Conservation (phyloP, 2,888 invertebrate genomes). For the Cephus pygmeus region DNA sequence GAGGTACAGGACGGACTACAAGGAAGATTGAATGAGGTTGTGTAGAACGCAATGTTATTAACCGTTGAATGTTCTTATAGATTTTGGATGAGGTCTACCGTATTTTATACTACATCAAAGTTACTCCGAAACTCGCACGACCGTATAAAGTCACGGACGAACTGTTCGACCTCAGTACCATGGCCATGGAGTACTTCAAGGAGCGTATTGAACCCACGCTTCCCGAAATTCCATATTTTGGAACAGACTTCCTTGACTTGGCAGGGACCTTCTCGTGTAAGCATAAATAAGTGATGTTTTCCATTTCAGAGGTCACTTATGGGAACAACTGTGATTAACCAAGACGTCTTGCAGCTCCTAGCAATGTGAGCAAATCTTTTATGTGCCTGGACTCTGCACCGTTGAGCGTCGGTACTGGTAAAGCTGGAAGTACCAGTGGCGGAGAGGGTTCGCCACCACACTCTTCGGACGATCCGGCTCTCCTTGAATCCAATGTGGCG, state of each 20-base stretch:
- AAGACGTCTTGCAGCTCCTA: constrained; percentile 46
- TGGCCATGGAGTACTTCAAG: constrained; percentile 98
- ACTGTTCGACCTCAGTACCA: constrained; percentile 92
- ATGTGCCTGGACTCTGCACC: constrained; percentile 66
- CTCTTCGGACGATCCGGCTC: constrained; percentile 67
- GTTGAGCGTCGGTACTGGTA: constrained; percentile 67
- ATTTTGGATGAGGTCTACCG: constrained; percentile 92
- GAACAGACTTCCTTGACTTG: constrained; percentile 85
- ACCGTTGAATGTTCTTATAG: constrained; percentile 66
- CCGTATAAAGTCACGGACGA: constrained; percentile 95
- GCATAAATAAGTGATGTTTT: constrained; percentile 45
- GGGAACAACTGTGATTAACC: background rate
- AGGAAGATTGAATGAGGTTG: background rate
- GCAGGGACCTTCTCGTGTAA: constrained; percentile 77
- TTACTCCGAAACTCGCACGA: constrained; percentile 82
- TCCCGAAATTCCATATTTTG: constrained; percentile 89
- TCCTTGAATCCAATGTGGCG: constrained; percentile 65
- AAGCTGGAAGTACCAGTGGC: constrained; percentile 66
- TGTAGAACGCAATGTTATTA: background rate
- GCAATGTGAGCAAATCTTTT: constrained; percentile 58
- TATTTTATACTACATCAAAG: constrained; percentile 85
- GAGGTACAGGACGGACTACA: constrained; percentile 71
- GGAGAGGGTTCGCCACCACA: constrained; percentile 66
- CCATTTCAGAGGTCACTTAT: background rate
- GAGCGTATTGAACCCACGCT: constrained; percentile 91